phyloP scores from a whole-genome alignment of 2,888 invertebrate genomes.

The Oxyteleia sp. region DNA sequence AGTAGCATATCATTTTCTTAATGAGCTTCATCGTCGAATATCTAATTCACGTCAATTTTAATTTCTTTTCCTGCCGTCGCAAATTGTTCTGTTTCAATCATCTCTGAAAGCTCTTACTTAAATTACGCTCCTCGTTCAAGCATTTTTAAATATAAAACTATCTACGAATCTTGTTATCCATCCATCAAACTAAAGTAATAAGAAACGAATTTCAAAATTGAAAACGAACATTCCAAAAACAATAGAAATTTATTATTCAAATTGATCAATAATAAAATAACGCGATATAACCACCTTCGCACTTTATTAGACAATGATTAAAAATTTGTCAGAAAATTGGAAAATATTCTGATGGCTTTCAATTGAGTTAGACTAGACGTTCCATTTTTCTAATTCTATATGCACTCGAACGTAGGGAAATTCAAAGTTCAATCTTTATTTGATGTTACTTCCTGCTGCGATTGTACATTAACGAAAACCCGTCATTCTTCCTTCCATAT shows the following conservation, averaged over 20 bases:
- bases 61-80: conserved; percentile 33
- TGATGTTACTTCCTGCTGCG: no score
- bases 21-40: conserved; percentile 51
- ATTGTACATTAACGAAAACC: no score
- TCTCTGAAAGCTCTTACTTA: conserved; percentile 60
- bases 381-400: no score
- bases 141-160: conserved; percentile 48
- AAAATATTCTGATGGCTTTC: no score
- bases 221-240: neutral
- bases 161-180: conserved; percentile 41
- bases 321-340: no score
- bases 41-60: conserved; percentile 59
- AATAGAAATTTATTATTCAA: conserved; percentile 3
- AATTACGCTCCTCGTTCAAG: conserved; percentile 51
- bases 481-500: no score
- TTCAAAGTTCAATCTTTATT: no score
- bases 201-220: conserved; percentile 45
- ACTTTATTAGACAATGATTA: no score
- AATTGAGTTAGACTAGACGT: no score
- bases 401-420: no score
- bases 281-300: no score
- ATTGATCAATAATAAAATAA: neutral
- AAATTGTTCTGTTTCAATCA: conserved; percentile 63
- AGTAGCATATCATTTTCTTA: conserved; percentile 52
- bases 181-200: conserved; percentile 42